phyloP scores from a whole-genome alignment of 2,113 vertebrate species.

The Lates calcarifer region DNA sequence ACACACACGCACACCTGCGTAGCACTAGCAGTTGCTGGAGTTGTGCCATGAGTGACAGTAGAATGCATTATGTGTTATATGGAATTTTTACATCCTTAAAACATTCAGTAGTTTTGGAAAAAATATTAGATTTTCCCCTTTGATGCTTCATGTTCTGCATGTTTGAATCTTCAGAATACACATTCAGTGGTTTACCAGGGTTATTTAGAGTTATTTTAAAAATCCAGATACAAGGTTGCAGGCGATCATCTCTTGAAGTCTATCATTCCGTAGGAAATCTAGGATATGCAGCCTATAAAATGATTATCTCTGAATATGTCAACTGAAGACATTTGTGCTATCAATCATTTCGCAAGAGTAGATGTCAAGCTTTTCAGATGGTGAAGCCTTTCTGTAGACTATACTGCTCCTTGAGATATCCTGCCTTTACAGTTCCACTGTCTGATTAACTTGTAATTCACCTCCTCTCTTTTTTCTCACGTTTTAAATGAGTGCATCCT shows the following conservation, averaged over 20 bases:
- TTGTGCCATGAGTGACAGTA: conserved; percentile 47
- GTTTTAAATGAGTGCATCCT: conserved; percentile 72
- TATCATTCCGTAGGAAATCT: conserved; percentile 42
- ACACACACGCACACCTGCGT: conserved; percentile 68
- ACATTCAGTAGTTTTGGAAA: background rate
- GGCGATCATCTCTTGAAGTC: conserved; percentile 29
- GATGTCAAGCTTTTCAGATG: conserved; percentile 40
- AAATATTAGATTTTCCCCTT: background rate
- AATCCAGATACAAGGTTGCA: conserved; percentile 33
- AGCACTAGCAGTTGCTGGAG: conserved; percentile 35
- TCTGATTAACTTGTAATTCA: conserved; percentile 59
- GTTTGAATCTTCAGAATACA: conserved; percentile 24
- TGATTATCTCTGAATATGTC: conserved; percentile 54
- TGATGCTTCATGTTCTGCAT: conserved; percentile 12
- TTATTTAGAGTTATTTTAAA: conserved; percentile 40
- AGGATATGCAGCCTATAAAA: conserved; percentile 37
- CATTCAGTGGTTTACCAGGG: conserved; percentile 30
- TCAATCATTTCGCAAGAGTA: conserved; percentile 44
- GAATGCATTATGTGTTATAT: background rate
- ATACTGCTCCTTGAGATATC: conserved; percentile 28
- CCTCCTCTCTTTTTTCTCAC: conserved; percentile 64
- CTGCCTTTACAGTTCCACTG: conserved; percentile 27
- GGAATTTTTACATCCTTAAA: conserved; percentile 7
- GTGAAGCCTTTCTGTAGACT: conserved; percentile 7
- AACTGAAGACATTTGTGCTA: conserved; percentile 43